These are phyloP conservation scores for Synanthedon vespiformis DNA, from an alignment of 2,888 invertebrate species.

Conservation along the genomic window DNA sequence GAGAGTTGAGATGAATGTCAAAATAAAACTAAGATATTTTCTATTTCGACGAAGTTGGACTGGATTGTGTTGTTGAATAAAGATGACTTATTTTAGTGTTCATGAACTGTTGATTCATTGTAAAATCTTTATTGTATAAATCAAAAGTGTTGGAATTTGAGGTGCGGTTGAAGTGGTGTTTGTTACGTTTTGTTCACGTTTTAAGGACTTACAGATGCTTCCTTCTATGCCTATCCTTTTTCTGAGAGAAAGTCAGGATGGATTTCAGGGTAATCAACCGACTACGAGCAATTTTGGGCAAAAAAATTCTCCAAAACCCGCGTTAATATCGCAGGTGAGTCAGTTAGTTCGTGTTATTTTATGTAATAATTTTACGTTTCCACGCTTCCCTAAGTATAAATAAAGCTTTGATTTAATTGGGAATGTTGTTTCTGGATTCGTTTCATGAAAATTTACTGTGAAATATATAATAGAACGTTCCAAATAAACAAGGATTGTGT, in stretches of 20 bases:
- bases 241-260: constrained; percentile 61
- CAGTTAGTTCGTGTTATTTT: constrained; percentile 8
- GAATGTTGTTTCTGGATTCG: background rate
- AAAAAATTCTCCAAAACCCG: constrained; percentile 32
- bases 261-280: constrained; percentile 56
- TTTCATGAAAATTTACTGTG: background rate
- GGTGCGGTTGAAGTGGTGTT: background rate
- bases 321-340: constrained; percentile 46
- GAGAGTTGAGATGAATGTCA: no score
- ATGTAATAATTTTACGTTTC: background rate
- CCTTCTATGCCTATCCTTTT: constrained; percentile 67
- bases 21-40: no score
- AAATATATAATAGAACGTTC: background rate
- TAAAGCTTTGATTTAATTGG: background rate
- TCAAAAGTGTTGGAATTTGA: background rate
- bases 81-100: no score
- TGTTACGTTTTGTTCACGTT: background rate
- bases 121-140: background rate
- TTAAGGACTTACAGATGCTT: constrained; percentile 50
- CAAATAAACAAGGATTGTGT: background rate
- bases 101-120: background rate
- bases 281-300: constrained; percentile 52
- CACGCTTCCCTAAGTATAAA: background rate
- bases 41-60: no score
- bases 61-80: no score